Evolutionary conservation across 1,140 invertebrate genomes (phyloP), one percentile per base, ranked within the genome.

Genomic region (Ladona fulva): DNA sequence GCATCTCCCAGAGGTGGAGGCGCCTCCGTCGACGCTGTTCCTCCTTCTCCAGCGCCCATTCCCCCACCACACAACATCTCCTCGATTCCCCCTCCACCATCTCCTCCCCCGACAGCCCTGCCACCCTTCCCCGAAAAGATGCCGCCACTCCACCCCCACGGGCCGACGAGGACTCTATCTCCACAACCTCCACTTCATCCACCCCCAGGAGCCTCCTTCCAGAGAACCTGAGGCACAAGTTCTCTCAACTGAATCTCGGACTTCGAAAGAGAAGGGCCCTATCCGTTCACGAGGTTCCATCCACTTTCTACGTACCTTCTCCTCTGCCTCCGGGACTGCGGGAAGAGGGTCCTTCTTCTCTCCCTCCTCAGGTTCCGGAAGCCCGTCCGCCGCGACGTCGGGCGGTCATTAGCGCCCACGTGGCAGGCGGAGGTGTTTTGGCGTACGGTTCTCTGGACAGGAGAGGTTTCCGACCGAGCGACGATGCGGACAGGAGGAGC

Each of bases 1-100:
- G 90, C 82, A 87, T 92, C 80, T 91, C 90, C 42, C 90, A 92
- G 83, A 87, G 91, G 86, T 92, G 91, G 91, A 86, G 91, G 80
- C 89, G 90, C 81, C 84, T 92, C 74, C 87, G 90, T 24, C 86
- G 91, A 77, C 87, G 91, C 78, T 92, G 91, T 83, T 90, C 91
- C 0, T 82, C 82, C 76, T 82, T 82, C 80, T 81, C 82, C 16
- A 80, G 73, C 66, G 76, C 76, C 12, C 42, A 44, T 73, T 74
- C 79, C 19, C 59, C 52, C 42, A 74, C 42, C 22, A 44, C 59
- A 5, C 76, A 78, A 11, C 78, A 66, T 16, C 78, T 75, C 6
- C 76, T 77, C 24, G 25, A 77, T 16, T 42, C 44, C 10, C 42
- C 42, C 24, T 42, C 25, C 25, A 11, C 0, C 24, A 11, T 29